A percentile compares a stretch with the other conserved stretches of the same genome.
These are phyloP conservation scores for Daphoenositta chrysoptera DNA, from an alignment of 2,113 vertebrate species.

Conservation along the genomic window DNA sequence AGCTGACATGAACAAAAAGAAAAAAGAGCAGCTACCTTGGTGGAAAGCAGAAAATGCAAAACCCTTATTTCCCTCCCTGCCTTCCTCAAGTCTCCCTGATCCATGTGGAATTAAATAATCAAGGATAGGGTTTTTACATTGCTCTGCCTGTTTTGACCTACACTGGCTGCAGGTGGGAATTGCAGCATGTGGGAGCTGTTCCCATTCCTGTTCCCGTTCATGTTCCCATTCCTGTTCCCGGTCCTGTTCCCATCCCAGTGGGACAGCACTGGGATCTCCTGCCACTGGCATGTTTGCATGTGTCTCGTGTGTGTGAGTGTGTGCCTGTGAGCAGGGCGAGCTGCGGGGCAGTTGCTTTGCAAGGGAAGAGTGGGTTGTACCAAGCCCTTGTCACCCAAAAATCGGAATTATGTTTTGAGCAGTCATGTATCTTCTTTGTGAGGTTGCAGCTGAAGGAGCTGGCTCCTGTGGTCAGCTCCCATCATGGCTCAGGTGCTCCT, in stretches of 20 bases:
- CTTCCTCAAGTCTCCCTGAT: neutral
- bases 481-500: neutral
- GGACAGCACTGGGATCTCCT: neutral
- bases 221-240: neutral
- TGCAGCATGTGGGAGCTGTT: neutral
- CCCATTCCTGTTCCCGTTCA: neutral
- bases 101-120: neutral
- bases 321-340: fast-evolving
- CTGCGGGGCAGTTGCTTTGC: fast-evolving
- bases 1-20: neutral
- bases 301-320: fast-evolving
- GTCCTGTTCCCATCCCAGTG: neutral
- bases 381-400: neutral
- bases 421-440: fast-evolving
- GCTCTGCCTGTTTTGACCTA: neutral
- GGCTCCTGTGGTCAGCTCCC: neutral
- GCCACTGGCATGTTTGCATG: neutral
- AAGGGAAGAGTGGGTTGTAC: neutral
- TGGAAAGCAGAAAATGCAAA: neutral
- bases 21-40: neutral
- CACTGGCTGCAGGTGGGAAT: neutral
- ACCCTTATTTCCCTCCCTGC: neutral
- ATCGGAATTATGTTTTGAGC: neutral
- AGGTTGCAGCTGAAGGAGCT: neutral
- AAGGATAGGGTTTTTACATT: neutral